Conservation (phyloP, 2,888 invertebrate genomes). For the Andrena bicolor region DNA sequence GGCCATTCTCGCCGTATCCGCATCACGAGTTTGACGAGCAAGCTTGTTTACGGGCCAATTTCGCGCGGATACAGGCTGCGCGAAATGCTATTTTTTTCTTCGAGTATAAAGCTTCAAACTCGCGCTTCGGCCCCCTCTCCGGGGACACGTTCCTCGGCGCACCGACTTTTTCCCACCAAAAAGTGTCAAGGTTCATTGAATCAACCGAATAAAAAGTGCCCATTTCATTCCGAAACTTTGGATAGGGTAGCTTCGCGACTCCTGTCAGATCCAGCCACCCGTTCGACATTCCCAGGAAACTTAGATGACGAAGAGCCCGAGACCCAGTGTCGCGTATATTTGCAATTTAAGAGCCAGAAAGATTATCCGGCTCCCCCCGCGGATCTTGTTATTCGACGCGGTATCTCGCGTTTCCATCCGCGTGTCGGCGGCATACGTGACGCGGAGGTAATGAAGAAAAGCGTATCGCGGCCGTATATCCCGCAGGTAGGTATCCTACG, state of each 20-base stretch:
- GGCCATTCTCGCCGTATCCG: conserved; percentile 64
- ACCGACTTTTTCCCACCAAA: conserved; percentile 25
- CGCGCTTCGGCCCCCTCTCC: conserved; percentile 52
- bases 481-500: conserved; percentile 48
- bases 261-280: no score
- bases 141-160: conserved; percentile 24
- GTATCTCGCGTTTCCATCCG: conserved; percentile 23
- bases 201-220: neutral
- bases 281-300: no score
- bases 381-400: conserved; percentile 28
- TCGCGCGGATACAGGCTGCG: conserved; percentile 67
- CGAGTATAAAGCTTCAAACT: conserved; percentile 63
- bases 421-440: conserved; percentile 65
- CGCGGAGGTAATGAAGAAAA: conserved; percentile 62
- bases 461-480: conserved; percentile 58
- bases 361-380: neutral
- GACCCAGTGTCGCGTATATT: neutral
- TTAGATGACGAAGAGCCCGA: neutral
- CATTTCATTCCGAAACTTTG: no score
- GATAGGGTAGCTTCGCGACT: no score
- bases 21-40: conserved; percentile 72
- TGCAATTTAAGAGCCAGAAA: conserved; percentile 20
- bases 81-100: conserved; percentile 62
- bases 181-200: conserved; percentile 2
- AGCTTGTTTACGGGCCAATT: conserved; percentile 73